Evolutionary conservation across 2,797 vertebrate genomes (phyloP).

Genomic region (Heliangelus exortis): DNA sequence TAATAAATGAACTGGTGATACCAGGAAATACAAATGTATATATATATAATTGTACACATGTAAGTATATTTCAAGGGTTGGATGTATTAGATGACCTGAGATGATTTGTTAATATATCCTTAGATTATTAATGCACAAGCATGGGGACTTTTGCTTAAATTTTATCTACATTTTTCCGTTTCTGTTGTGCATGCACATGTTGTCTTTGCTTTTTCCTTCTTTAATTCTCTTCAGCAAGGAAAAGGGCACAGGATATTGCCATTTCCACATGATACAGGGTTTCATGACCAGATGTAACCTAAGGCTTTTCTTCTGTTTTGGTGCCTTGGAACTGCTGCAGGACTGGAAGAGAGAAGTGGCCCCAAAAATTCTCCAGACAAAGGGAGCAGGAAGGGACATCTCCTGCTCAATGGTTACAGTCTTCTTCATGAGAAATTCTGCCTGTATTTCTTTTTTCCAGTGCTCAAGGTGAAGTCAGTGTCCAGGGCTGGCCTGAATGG

Average conservation of each 20-base stretch:
- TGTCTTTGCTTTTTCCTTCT: not conserved
- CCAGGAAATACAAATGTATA: not conserved
- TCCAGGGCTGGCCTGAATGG: not conserved
- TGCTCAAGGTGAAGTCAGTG: not conserved
- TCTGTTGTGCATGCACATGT: accelerated
- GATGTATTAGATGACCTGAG: not conserved
- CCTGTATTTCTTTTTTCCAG: not conserved
- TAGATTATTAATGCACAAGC: not conserved
- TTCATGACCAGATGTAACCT: not conserved
- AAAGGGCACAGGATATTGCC: not conserved
- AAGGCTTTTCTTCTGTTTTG: not conserved
- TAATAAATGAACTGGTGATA: not conserved
- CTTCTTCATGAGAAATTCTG: accelerated
- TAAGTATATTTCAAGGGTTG: not conserved
- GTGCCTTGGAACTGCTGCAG: not conserved
- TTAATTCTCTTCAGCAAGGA: not conserved
- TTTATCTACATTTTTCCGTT: not conserved
- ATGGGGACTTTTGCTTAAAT: not conserved
- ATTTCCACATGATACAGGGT: not conserved
- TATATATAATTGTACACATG: accelerated
- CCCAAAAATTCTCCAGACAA: not conserved
- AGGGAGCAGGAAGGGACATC: not conserved
- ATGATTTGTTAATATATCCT: not conserved
- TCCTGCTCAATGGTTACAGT: not conserved
- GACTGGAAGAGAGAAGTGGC: accelerated